A percentile compares a stretch with the other conserved stretches of the same genome.
phyloP scores from a whole-genome alignment of 2,888 invertebrate species.

The Volucella inflata region DNA sequence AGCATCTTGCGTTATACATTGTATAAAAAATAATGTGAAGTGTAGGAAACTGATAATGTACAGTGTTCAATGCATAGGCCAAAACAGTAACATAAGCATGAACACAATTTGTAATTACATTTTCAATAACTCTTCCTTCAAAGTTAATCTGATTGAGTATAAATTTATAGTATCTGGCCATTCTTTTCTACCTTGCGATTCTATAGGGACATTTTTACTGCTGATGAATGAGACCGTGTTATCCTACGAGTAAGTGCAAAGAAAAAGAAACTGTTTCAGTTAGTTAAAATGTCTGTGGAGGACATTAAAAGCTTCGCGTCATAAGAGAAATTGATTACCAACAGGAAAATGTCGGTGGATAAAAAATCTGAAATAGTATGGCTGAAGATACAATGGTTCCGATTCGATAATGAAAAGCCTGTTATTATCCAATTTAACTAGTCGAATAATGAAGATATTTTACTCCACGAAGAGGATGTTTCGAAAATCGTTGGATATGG shows the following conservation, averaged over 20 bases:
- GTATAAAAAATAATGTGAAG: conserved; percentile 30
- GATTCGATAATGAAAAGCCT: conserved; percentile 29
- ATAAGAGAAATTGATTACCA: conserved; percentile 60
- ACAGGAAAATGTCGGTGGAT: conserved; percentile 59
- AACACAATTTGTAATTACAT: conserved; percentile 57
- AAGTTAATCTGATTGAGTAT: too few species aligned
- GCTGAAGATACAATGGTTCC: too few species aligned
- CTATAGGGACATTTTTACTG: conserved; percentile 55
- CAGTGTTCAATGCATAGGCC: conserved; percentile 48
- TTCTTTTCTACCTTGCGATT: conserved; percentile 59
- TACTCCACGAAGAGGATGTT: conserved; percentile 53
- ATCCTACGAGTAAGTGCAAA: conserved; percentile 49
- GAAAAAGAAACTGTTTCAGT: conserved; percentile 57
- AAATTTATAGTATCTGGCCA: conserved; percentile 63
- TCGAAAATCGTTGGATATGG: conserved; percentile 61
- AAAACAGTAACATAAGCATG: conserved; percentile 60
- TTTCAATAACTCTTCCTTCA: conserved; percentile 51
- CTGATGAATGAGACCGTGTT: conserved; percentile 56
- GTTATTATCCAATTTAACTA: conserved; percentile 53
- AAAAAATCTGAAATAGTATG: conserved; percentile 30
- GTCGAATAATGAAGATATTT: conserved; percentile 52
- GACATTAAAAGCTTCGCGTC: conserved; percentile 48
- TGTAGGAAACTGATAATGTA: conserved; percentile 44
- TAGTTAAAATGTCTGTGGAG: conserved; percentile 40
- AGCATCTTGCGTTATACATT: conserved; percentile 18